Percentiles rank a stretch among this genome's conserved stretches.
These are phyloP conservation scores for Microplitis manilae DNA, from an alignment of 2,888 invertebrate species.

Conservation along the genomic window DNA sequence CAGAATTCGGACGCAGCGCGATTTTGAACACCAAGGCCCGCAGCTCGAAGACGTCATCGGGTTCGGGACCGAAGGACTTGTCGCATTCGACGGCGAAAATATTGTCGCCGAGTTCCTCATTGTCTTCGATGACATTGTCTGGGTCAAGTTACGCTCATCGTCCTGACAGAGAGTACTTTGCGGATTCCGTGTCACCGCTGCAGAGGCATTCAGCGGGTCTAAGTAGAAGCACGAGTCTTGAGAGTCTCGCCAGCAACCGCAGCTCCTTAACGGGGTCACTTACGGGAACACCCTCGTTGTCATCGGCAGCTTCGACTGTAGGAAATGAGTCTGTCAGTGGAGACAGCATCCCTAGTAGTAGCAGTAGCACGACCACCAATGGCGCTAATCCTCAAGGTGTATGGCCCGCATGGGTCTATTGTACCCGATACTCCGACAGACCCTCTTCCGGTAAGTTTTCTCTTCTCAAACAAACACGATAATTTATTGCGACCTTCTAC, in stretches of 20 bases:
- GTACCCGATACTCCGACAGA: conserved; percentile 94
- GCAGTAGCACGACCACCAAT: conserved; percentile 39
- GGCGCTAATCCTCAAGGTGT: conserved; percentile 71
- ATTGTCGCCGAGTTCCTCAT: conserved; percentile 48
- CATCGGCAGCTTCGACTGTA: conserved; percentile 61
- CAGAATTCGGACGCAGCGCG: conserved; percentile 86
- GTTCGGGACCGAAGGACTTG: conserved; percentile 52
- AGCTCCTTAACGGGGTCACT: conserved; percentile 67
- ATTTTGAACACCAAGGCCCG: conserved; percentile 76
- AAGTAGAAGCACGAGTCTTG: conserved; percentile 68
- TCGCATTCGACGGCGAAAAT: conserved; percentile 57
- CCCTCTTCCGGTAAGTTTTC: conserved; percentile 86
- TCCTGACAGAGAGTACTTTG: conserved; percentile 53
- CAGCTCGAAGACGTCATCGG: conserved; percentile 55
- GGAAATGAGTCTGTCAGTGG: conserved; percentile 61
- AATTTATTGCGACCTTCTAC: too few relatives aligned
- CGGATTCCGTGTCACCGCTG: conserved; percentile 61
- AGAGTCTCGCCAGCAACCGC: conserved; percentile 67
- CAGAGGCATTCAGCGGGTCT: conserved; percentile 57
- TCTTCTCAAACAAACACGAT: too few relatives aligned
- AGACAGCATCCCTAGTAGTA: conserved; percentile 59
- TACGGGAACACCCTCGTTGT: conserved; percentile 65
- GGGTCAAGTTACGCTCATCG: conserved; percentile 44
- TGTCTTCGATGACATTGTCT: not conserved
- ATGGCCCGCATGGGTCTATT: conserved; percentile 99